A percentile compares a stretch with the other conserved stretches of the same genome.
Evolutionary conservation across 2,888 invertebrate species (phyloP).

Genomic region (Volucella inflata): DNA sequence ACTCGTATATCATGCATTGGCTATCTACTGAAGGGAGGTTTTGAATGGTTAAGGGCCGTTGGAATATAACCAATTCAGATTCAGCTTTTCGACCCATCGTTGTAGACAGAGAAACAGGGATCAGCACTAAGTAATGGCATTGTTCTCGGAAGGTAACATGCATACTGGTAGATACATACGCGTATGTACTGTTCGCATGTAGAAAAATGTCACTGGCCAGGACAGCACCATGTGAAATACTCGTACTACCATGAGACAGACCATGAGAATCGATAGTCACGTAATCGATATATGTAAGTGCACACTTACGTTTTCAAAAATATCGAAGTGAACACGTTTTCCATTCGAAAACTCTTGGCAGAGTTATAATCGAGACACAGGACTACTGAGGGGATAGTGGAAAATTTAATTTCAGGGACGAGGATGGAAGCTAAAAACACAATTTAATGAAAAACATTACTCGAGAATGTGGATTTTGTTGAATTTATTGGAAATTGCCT

Average conservation of each 20-base stretch:
- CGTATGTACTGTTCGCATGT: too few relatives aligned
- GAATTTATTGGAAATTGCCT: constrained; percentile 50
- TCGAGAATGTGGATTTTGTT: constrained; percentile 49
- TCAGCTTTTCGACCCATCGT: constrained; percentile 16
- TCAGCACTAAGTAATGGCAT: constrained; percentile 53
- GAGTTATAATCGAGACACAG: too few relatives aligned
- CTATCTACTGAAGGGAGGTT: not conserved
- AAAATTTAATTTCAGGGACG: constrained; percentile 18
- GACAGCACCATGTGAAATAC: not conserved
- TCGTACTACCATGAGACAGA: not conserved
- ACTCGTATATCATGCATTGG: constrained; percentile 19
- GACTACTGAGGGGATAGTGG: not conserved
- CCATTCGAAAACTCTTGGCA: not conserved
- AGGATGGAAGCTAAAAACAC: constrained; percentile 43
- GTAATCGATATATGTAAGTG: constrained; percentile 73
- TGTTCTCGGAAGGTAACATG: constrained; percentile 51
- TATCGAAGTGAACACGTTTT: constrained; percentile 49
- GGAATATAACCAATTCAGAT: constrained; percentile 8
- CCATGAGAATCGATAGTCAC: constrained; percentile 62
- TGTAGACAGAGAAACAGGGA: not conserved
- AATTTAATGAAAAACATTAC: constrained; percentile 65
- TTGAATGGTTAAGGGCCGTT: constrained; percentile 3
- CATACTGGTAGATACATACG: too few relatives aligned
- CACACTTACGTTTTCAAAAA: constrained; percentile 62
- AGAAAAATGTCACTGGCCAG: constrained; percentile 58